These are phyloP conservation scores for Hyaena hyaena DNA, from an alignment of 2,113 vertebrate species.

Conservation along the genomic window DNA sequence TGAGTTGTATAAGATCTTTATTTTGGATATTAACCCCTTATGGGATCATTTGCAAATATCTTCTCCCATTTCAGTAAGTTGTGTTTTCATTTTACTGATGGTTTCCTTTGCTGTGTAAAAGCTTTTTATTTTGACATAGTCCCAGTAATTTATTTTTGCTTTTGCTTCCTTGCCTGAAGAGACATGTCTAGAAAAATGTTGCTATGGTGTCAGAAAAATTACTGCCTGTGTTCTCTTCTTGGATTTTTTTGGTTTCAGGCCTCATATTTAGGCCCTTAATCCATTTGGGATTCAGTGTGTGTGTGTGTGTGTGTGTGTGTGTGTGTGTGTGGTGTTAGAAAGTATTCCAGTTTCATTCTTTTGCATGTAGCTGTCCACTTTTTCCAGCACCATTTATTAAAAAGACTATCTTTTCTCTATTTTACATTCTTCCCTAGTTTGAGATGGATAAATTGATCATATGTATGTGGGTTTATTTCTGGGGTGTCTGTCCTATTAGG, in stretches of 20 bases:
- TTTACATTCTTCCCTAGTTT: not conserved
- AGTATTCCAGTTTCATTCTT: not conserved
- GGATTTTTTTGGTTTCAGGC: not conserved
- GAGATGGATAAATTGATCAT: not conserved
- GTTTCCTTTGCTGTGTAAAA: not conserved
- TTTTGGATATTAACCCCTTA: not conserved
- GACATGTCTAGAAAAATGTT: not conserved
- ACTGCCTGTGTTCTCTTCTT: not conserved
- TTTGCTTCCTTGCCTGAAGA: not conserved
- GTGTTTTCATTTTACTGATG: not conserved
- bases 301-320: too few species aligned
- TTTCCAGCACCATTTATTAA: not conserved
- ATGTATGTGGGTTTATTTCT: not conserved
- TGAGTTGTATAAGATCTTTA: not conserved
- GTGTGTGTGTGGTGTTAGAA: not conserved
- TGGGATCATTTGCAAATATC: not conserved
- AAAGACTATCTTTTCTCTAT: not conserved
- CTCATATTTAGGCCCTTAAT: not conserved
- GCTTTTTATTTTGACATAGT: not conserved
- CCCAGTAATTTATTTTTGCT: not conserved
- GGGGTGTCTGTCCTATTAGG: not conserved
- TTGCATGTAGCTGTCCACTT: not conserved
- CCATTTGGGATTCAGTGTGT: not conserved
- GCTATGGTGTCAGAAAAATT: not conserved
- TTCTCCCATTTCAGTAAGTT: not conserved